Percentiles rank a stretch among this genome's conserved stretches.
Conservation (phyloP, 2,888 invertebrate genomes). For the Agonopterix subpropinquella region DNA sequence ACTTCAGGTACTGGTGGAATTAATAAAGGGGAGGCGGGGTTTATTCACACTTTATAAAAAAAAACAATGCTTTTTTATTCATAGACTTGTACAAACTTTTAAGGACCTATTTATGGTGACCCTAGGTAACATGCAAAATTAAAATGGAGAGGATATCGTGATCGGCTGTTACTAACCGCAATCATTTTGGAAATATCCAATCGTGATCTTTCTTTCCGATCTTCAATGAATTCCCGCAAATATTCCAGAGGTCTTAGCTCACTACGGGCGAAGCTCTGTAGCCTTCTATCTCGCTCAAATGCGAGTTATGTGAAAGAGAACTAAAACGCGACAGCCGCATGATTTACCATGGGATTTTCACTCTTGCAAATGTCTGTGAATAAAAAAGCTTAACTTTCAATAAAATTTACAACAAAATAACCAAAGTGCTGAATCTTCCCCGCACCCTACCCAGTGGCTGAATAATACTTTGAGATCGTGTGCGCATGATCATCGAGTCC, state of each 20-base stretch:
- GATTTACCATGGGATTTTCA: not conserved
- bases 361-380: not conserved
- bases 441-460: conserved; percentile 86
- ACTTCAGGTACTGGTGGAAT: conserved; percentile 98
- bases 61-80: conserved; percentile 6
- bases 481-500: conserved; percentile 39
- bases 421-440: conserved; percentile 23
- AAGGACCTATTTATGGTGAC: not conserved
- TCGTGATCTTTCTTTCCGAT: too few relatives aligned
- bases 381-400: not conserved
- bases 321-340: too few relatives aligned
- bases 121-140: too few relatives aligned
- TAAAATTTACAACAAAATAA: not conserved
- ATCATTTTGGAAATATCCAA: too few relatives aligned
- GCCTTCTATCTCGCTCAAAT: too few relatives aligned
- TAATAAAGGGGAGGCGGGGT: conserved; percentile 27
- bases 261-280: too few relatives aligned
- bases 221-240: too few relatives aligned
- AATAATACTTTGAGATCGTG: conserved; percentile 91
- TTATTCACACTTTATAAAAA: conserved; percentile 21
- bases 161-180: too few relatives aligned
- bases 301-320: too few relatives aligned
- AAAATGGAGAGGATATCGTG: too few relatives aligned
- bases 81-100: not conserved
- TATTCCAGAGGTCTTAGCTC: too few relatives aligned